Base-by-base conservation (phyloP, 2,797 vertebrate species). In the Astyanax mexicanus region DNA sequence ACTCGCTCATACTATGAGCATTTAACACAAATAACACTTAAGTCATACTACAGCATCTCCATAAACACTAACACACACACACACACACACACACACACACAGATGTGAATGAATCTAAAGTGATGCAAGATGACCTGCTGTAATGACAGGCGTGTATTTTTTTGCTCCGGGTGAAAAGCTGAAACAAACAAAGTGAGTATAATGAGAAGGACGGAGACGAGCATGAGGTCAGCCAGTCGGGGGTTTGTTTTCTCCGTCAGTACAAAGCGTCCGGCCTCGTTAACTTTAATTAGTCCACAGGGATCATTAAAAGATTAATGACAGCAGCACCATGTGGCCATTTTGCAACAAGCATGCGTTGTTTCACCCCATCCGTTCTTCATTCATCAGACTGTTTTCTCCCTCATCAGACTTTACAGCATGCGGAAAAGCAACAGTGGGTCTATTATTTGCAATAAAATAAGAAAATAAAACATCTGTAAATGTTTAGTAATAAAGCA, bases 281-380 rank as follows among this genome's bases (percentile, higher is more conserved):
- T 64, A 68, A 69, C 54, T 69, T 70, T 49, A 60, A 37, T 23
- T 57, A 32, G 55, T 60, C n/a, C 64, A 68, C 54, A 62, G 62
- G 32, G 38, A 49, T 42, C 40, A 47, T 69, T 65, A 76, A 44
- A 45, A 25, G 71, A 69, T 74, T 79, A 64, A 73, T 73, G 37
- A 54, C 19, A 1, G 15, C 44, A 23, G 15, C 13, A 45, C 42
- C 42, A 72, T 61, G 61, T 52, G 51, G 55, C 61, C 21, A 52
- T 57, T 15, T 44, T 35, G 45, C 2, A 23, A 42, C 47, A 45
- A 15, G 74, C 54, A 69, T 77, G 45, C 44, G 51, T 74, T 67
- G 52, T 29, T 55, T 13, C 4, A 19, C 42, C 13, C 21, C 38
- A 35, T 44, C 49, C 45, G 47, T 69, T 49, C 60, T 65, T 71